Conservation (phyloP, 1,140 invertebrate genomes). For the Trichoplusia ni region DNA sequence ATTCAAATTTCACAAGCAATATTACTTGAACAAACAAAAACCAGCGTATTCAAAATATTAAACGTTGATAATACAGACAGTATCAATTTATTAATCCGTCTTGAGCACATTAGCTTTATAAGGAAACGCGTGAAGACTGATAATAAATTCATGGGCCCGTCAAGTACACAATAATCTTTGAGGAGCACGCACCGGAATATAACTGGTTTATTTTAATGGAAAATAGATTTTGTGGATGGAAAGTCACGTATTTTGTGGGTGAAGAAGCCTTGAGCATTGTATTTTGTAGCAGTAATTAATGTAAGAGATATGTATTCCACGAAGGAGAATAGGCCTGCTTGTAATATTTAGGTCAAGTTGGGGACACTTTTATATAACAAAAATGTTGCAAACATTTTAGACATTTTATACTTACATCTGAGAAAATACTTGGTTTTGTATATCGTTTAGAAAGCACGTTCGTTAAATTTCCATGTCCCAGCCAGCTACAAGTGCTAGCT, state of each 20-base stretch:
- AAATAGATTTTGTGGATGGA: slow-evolving; percentile 22
- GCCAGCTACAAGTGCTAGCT: background rate
- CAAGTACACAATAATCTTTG: slow-evolving; percentile 31
- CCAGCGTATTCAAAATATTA: background rate
- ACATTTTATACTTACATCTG: too few species aligned
- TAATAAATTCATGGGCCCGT: slow-evolving; percentile 30
- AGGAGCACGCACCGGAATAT: slow-evolving; percentile 12
- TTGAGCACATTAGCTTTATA: slow-evolving; percentile 18
- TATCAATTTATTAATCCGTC: slow-evolving; percentile 22
- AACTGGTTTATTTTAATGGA: slow-evolving; percentile 27
- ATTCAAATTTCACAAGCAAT: too few species aligned
- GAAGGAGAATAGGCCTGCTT: too few species aligned
- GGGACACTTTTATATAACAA: too few species aligned
- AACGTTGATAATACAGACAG: slow-evolving; percentile 7
- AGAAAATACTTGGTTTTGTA: too few species aligned
- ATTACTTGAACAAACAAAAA: too few species aligned
- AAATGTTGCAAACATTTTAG: too few species aligned
- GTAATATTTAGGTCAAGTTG: too few species aligned
- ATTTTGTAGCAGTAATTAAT: too few species aligned
- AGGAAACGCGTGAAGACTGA: slow-evolving; percentile 28
- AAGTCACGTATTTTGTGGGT: slow-evolving; percentile 1
- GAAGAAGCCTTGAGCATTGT: background rate
- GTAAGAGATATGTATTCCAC: too few species aligned
- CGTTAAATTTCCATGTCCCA: too few species aligned
- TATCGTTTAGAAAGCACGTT: too few species aligned